Base-by-base conservation (phyloP, 2,888 invertebrate genomes). In the Lordiphosa fenestrarum region DNA sequence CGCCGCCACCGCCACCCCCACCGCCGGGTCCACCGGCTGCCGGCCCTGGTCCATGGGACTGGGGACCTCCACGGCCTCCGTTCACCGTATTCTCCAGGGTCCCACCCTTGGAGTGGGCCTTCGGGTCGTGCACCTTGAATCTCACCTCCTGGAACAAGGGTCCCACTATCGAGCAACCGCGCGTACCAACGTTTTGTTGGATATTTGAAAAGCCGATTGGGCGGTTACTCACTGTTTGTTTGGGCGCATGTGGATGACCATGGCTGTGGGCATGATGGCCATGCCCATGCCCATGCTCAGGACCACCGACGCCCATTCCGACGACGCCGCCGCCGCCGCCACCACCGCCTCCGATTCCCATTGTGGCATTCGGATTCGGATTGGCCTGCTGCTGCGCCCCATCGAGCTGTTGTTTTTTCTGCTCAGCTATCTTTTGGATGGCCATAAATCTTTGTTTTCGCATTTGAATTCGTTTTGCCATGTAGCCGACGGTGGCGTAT, bases 401-500 rank as follows among this genome's bases (percentile, higher is more conserved):
- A 88, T 95, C 95, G 72, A 95, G 94, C 83, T 94, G 94, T 72
- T 95, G 91, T 91, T 96, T 96, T 92, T 96, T 96, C 91, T 96
- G 95, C 86, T 96, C 95, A 71, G 96, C 96, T 89, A 97, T 95
- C 91, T 97, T 97, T 90, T 96, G 96, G 85, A 96, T 94, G 63
- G 95, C 95, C 89, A 95, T 92, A 91, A 96, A 96, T 89, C 96
- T 93, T 90, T 96, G 96, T 91, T 97, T 96, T 89, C 97, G 93
- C 96, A 98, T 97, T 90, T 97, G 97, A 91, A 98, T 96, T 90
- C 97, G 93, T 91, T 98, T 98, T 78, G 97, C 97, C 95, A 98
- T 96, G 91, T 98, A 98, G 76, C 98, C 98, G 84, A 98, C 98
- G 73, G 98, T 96, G 73, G 98, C 98, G 91, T 98, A 98, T 92